Evolutionary conservation across 2,797 vertebrate species (phyloP).

Genomic region (Macrochelys suwanniensis): DNA sequence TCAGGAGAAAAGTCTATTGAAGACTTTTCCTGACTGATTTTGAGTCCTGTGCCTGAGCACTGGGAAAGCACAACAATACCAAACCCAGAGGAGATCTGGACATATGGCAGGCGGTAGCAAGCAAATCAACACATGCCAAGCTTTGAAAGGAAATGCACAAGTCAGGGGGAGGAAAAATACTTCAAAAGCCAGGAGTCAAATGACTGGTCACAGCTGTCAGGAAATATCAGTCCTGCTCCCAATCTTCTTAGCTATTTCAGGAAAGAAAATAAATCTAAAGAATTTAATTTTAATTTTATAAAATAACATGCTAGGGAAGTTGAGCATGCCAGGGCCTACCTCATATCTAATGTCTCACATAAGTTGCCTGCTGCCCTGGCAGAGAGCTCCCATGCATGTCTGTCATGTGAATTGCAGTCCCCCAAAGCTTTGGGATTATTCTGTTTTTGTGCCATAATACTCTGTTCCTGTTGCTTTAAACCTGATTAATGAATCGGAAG

Average conservation of each 20-base stretch:
- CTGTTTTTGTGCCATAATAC: slow-evolving; percentile 38
- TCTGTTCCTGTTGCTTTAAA: slow-evolving; percentile 64
- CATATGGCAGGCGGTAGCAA: slow-evolving; percentile 21
- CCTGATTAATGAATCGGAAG: slow-evolving; percentile 48
- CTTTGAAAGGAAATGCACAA: slow-evolving; percentile 44
- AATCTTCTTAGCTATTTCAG: slow-evolving; percentile 39
- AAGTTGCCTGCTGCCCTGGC: slow-evolving; percentile 36
- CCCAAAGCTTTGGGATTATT: slow-evolving; percentile 60
- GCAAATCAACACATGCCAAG: slow-evolving; percentile 38
- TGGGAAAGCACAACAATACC: neutral
- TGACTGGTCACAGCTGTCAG: slow-evolving; percentile 56
- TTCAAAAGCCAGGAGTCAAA: slow-evolving; percentile 46
- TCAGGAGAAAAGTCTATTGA: neutral
- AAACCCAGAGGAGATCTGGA: slow-evolving; percentile 30
- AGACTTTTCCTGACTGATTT: slow-evolving; percentile 33
- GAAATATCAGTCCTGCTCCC: slow-evolving; percentile 44
- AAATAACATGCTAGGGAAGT: slow-evolving; percentile 24
- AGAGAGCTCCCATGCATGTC: slow-evolving; percentile 11
- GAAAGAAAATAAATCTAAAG: slow-evolving; percentile 47
- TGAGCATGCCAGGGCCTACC: slow-evolving; percentile 15
- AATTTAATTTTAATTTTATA: slow-evolving; percentile 64
- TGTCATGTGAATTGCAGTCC: slow-evolving; percentile 42
- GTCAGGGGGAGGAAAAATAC: neutral
- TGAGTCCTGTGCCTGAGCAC: neutral
- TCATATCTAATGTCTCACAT: slow-evolving; percentile 35